Conservation (phyloP, 2,888 invertebrate species). For the Aspidiotus destructor region DNA sequence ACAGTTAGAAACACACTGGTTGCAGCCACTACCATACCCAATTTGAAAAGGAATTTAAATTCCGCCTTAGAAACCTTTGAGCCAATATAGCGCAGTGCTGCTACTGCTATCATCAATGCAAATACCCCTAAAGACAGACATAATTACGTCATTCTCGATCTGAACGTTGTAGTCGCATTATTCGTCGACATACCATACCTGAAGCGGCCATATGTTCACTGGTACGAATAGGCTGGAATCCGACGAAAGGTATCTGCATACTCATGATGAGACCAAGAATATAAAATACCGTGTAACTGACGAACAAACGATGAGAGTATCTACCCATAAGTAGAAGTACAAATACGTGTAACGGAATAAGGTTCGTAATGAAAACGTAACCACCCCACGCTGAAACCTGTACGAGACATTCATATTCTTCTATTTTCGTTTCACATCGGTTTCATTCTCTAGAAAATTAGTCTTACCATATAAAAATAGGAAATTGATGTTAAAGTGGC, state of each 20-base stretch:
- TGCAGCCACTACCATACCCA: conserved; percentile 67
- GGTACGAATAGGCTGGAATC: conserved; percentile 96
- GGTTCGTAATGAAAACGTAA: conserved; percentile 97
- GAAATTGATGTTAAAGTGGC: conserved; percentile 85
- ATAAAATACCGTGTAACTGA: conserved; percentile 94
- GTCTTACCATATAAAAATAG: conserved; percentile 98
- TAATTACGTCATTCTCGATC: not conserved
- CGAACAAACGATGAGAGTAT: conserved; percentile 82
- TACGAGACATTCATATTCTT: conserved; percentile 36
- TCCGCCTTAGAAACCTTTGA: conserved; percentile 77
- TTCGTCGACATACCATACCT: conserved; percentile 46
- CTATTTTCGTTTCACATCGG: too few species aligned
- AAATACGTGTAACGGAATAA: conserved; percentile 97
- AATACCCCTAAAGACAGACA: conserved; percentile 68
- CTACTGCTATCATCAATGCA: conserved; percentile 81
- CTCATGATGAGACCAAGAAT: conserved; percentile 88
- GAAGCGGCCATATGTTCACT: conserved; percentile 99
- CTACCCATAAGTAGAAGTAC: conserved; percentile 88
- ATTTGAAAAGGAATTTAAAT: conserved; percentile 74
- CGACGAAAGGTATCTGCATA: conserved; percentile 95
- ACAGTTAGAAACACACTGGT: conserved; percentile 71
- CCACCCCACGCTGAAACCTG: conserved; percentile 99
- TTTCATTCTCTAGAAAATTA: not conserved
- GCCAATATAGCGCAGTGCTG: conserved; percentile 75
- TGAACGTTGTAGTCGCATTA: too few species aligned